Base-by-base conservation (phyloP, 2,113 vertebrate species). In the Ursus arctos region DNA sequence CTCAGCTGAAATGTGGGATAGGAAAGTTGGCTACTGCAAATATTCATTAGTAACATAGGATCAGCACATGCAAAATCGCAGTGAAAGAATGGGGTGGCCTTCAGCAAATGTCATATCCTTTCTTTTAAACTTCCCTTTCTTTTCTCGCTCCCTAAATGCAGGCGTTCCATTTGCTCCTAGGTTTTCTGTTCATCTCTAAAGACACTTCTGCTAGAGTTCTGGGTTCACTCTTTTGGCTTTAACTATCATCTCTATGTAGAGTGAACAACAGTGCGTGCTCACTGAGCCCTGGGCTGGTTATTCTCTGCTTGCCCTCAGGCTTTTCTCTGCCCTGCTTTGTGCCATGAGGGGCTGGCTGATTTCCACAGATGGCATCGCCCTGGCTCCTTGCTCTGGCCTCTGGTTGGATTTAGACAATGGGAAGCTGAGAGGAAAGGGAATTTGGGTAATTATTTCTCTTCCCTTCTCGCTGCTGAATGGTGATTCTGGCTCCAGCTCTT, bases 281-380 rank as follows among this genome's bases (percentile, higher is more conserved):
- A 18, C 7, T 0, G 5, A 7, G 15, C 2, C 2, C 24, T 16
- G 51, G 3, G 31, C 9, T 65, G 88, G 71, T 28, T 12, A n/a
- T 16, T 40, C 55, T 74, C 65, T 55, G 9, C 8, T 22, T 82
- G 26, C 40, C 47, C 7, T 36, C 14, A 7, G 57, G 28, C 12
- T 65, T 12, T n/a, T 31, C 57, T 59, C 16, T 53, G 51, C 33
- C 7, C 6, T 43, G 33, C 28, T 53, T 33, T 88, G 67, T 79
- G n/a, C 21, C 16, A 1, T 0, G 3, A 36, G n/a, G 24, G 9
- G 18, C 7, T 26, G 24, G 18, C 7, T 26, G 24, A 19, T 9
- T n/a, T 61, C 18, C 16, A 24, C 3, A 18, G 12, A 19, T 6
- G 7, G 31, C 28, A 21, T 49, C 3, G 7, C 4, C 9, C 53